Base-by-base conservation (phyloP, 2,888 invertebrate genomes). In the Tridacna gigas region DNA sequence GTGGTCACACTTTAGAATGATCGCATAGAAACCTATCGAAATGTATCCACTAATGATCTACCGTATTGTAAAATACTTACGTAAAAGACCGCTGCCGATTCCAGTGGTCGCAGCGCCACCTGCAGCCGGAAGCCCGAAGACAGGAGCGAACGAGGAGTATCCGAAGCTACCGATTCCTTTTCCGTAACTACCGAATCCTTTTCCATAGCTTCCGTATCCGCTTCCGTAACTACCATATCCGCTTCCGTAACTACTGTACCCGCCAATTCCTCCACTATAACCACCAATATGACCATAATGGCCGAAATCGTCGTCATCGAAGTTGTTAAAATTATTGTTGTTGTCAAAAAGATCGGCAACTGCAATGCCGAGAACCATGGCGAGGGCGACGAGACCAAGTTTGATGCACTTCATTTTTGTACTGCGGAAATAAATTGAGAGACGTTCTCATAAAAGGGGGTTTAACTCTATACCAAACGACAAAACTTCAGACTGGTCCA, bases 121-220 rank as follows among this genome's bases (percentile, higher is more conserved):
- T 18, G 65, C 26, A 4, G 26, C 65, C 28, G 65, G 65, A 18
- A 26, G 26, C 12, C 65, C 65, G 65, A 22, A 65, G 25, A 65
- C 25, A 28, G 65, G 65, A 28, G 65, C 25, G 26, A 65, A 65
- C 28, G 65, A 65, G 18, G 65, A 65, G 65, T 65, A 65, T 26
- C 65, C 65, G 65, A 15, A 65, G 12, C 65, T 15, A 18, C 28
- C 25, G 25, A 26, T 65, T 65, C 65, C 65, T 13, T n/a, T 22
- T 18, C n/a, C 20, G 7, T 37, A 37, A 7, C 37, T 37, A 37
- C 37, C 37, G 37, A 37, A 37, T 37, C 37, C 37, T 37, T 37
- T 37, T 20, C 63, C 63, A 20, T 65, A 65, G 25, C 26, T 28
- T 0, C 65, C 65, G 15, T 65, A 65, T 11, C 65, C 65, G 65